These are phyloP conservation scores for Acanthurus lineatus DNA, from an alignment of 2,797 vertebrate species.

Conservation along the genomic window DNA sequence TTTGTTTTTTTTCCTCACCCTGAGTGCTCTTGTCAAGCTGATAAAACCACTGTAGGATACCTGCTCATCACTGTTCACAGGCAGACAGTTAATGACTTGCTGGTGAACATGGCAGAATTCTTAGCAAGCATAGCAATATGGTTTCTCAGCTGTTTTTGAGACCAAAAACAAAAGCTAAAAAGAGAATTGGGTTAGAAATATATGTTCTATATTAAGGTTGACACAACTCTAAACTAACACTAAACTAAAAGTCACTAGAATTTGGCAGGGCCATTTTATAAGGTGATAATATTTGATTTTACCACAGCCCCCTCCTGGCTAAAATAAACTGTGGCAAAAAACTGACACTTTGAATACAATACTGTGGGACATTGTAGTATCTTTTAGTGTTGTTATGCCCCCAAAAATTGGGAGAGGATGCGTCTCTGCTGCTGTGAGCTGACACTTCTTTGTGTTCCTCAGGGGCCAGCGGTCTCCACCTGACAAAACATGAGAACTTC, in stretches of 20 bases:
- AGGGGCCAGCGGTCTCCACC: slow-evolving; percentile 98
- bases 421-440: neutral
- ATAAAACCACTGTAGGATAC: too few relatives aligned
- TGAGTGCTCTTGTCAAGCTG: neutral
- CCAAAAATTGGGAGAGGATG: neutral
- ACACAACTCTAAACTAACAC: too few relatives aligned
- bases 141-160: neutral
- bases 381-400: neutral
- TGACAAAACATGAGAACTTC: slow-evolving; percentile 99
- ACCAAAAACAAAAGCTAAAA: neutral
- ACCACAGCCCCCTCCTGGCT: neutral
- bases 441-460: slow-evolving; percentile 12
- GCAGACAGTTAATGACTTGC: too few relatives aligned
- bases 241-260: too few relatives aligned
- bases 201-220: too few relatives aligned
- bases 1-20: neutral
- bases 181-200: too few relatives aligned
- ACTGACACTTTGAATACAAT: neutral
- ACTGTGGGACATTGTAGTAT: too few relatives aligned
- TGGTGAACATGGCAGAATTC: too few relatives aligned
- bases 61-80: too few relatives aligned
- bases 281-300: neutral
- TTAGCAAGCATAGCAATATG: too few relatives aligned
- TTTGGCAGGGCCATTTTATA: too few relatives aligned
- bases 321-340: neutral